Evolutionary conservation across 2,888 invertebrate species (phyloP).

Genomic region (Idaea dimidiata): DNA sequence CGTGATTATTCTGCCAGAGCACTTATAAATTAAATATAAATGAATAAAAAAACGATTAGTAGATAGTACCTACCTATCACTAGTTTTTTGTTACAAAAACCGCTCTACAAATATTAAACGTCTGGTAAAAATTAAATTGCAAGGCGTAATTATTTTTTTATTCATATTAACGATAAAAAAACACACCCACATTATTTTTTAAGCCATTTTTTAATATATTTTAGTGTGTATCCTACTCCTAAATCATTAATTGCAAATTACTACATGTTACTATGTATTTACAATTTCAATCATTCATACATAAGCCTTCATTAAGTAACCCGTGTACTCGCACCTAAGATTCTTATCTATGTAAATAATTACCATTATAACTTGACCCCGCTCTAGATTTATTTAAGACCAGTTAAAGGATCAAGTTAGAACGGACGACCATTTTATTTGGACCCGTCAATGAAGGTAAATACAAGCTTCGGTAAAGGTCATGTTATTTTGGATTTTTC

Average conservation of each 20-base stretch:
- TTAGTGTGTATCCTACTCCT: neutral
- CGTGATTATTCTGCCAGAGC: neutral
- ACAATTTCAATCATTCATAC: slow-evolving; percentile 29
- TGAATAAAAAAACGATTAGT: neutral
- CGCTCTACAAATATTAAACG: no score
- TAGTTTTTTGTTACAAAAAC: no score
- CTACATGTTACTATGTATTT: slow-evolving; percentile 9
- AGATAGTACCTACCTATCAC: no score
- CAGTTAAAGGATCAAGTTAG: slow-evolving; percentile 21
- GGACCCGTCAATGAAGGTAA: slow-evolving; percentile 17
- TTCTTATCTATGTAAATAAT: slow-evolving; percentile 34
- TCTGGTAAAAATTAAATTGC: neutral
- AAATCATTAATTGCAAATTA: slow-evolving; percentile 11
- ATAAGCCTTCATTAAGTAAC: slow-evolving; percentile 32
- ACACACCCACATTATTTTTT: neutral
- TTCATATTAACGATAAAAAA: neutral
- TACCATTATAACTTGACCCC: slow-evolving; percentile 24
- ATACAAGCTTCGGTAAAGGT: neutral
- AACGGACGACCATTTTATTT: slow-evolving; percentile 16
- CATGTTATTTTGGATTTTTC: slow-evolving; percentile 7
- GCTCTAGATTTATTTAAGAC: slow-evolving; percentile 7
- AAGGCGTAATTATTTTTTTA: neutral
- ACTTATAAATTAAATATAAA: neutral
- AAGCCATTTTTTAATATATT: neutral
- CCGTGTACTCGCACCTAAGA: slow-evolving; percentile 42